phyloP scores from a whole-genome alignment of 2,113 vertebrate species.

The Atlantisia rogersi region DNA sequence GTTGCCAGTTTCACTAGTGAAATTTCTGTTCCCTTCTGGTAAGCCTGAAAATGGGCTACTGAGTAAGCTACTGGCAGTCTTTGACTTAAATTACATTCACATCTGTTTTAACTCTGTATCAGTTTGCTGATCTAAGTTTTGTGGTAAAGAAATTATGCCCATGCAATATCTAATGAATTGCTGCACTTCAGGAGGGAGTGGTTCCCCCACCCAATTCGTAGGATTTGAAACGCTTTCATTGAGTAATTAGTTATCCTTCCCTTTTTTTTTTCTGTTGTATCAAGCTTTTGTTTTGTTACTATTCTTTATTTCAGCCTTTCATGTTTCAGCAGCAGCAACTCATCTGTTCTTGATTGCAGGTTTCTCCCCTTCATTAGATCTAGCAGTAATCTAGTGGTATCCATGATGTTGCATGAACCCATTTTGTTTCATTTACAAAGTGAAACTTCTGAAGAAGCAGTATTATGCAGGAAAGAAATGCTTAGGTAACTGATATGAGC shows the following conservation, averaged over 20 bases:
- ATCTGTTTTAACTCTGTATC: slow-evolving; percentile 37
- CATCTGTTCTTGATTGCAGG: background rate
- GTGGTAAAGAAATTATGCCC: slow-evolving; percentile 15
- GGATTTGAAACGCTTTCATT: background rate
- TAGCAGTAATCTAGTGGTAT: background rate
- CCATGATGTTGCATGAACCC: background rate
- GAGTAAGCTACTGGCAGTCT: background rate
- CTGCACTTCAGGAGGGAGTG: background rate
- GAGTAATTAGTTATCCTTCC: background rate
- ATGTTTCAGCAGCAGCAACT: background rate
- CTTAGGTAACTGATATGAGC: background rate
- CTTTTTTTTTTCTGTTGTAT: background rate
- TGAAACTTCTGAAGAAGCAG: background rate
- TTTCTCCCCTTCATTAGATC: background rate
- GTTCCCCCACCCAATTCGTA: background rate
- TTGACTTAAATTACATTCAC: background rate
- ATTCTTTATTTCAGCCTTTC: background rate
- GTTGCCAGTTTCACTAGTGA: background rate
- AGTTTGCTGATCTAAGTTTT: slow-evolving; percentile 35
- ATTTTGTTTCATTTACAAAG: background rate
- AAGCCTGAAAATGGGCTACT: background rate
- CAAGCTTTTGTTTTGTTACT: background rate
- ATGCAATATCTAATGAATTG: slow-evolving; percentile 20
- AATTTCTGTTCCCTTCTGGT: background rate
- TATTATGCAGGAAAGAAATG: background rate